Evolutionary conservation across 1,140 invertebrate genomes (phyloP).

Genomic region (Aphis gossypii): DNA sequence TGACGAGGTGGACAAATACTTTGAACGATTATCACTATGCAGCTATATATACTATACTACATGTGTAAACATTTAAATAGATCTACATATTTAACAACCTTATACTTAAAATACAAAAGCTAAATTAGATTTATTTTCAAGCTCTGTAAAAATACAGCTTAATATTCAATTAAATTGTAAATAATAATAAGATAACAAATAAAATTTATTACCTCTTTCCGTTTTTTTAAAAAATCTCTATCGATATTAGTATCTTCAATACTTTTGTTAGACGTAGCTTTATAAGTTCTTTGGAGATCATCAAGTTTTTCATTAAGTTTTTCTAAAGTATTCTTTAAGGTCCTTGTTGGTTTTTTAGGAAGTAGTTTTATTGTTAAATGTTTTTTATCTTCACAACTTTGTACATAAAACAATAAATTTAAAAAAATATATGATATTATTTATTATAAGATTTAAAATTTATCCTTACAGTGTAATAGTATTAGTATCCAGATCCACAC

Average conservation of each 20-base stretch:
- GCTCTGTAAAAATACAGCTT: background rate
- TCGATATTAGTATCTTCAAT: constrained; percentile 69
- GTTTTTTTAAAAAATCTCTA: constrained; percentile 76
- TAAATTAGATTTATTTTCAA: background rate
- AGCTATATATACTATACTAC: background rate
- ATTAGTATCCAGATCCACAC: constrained; percentile 97
- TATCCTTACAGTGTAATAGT: constrained; percentile 74
- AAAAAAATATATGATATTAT: constrained; percentile 60
- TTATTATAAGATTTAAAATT: background rate
- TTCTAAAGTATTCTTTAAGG: constrained; percentile 77
- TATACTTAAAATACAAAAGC: background rate
- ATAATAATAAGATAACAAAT: background rate
- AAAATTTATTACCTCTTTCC: constrained; percentile 69
- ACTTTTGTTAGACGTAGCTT: constrained; percentile 67
- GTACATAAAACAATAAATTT: constrained; percentile 60
- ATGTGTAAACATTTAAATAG: background rate
- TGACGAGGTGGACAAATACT: background rate
- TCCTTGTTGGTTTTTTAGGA: constrained; percentile 86
- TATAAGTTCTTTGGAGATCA: constrained; percentile 65
- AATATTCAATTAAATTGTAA: background rate
- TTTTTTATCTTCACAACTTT: constrained; percentile 87
- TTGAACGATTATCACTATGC: background rate
- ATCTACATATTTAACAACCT: background rate
- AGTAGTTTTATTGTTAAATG: constrained; percentile 83
- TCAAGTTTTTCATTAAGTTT: constrained; percentile 71